These are phyloP conservation scores for Diogma glabrata DNA, from an alignment of 2,888 invertebrate species.

Conservation along the genomic window DNA sequence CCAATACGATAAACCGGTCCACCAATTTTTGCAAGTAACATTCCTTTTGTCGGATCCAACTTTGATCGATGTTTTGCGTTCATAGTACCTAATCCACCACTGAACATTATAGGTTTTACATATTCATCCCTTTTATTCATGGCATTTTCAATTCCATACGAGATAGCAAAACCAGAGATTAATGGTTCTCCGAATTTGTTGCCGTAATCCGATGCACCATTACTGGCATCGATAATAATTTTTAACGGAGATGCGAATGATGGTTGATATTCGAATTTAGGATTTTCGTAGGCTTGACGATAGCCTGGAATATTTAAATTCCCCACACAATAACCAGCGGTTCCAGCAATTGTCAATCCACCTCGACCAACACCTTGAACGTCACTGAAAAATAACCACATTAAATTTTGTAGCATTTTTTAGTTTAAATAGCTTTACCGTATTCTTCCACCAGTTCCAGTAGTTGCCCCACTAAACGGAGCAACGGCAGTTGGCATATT, in stretches of 20 bases:
- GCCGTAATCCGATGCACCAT: slow-evolving; percentile 97
- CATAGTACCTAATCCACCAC: slow-evolving; percentile 89
- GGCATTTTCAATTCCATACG: slow-evolving; percentile 67
- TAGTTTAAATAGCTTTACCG: too few relatives aligned
- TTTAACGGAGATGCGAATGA: slow-evolving; percentile 86
- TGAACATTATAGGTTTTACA: slow-evolving; percentile 98
- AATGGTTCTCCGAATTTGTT: slow-evolving; percentile 99
- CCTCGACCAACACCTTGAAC: slow-evolving; percentile 92
- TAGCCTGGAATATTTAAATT: slow-evolving; percentile 80
- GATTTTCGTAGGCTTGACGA: slow-evolving; percentile 64
- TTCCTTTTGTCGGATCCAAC: slow-evolving; percentile 60
- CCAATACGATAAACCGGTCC: slow-evolving; percentile 97
- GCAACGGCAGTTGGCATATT: slow-evolving; percentile 97
- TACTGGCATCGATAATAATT: slow-evolving; percentile 88
- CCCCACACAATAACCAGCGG: slow-evolving; percentile 94
- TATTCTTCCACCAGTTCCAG: slow-evolving; percentile 92
- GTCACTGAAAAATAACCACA: slow-evolving; percentile 45
- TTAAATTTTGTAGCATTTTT: too few relatives aligned
- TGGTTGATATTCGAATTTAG: slow-evolving; percentile 59
- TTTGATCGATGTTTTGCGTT: slow-evolving; percentile 73
- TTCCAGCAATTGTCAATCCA: slow-evolving; percentile 87
- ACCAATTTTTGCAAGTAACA: slow-evolving; percentile 88
- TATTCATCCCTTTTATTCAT: slow-evolving; percentile 70
- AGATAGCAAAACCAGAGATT: slow-evolving; percentile 79
- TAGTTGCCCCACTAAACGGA: slow-evolving; percentile 95